Percentiles rank a stretch among this genome's conserved stretches.
phyloP scores from a whole-genome alignment of 2,888 invertebrate genomes.

The Alloscopus bannaensis region DNA sequence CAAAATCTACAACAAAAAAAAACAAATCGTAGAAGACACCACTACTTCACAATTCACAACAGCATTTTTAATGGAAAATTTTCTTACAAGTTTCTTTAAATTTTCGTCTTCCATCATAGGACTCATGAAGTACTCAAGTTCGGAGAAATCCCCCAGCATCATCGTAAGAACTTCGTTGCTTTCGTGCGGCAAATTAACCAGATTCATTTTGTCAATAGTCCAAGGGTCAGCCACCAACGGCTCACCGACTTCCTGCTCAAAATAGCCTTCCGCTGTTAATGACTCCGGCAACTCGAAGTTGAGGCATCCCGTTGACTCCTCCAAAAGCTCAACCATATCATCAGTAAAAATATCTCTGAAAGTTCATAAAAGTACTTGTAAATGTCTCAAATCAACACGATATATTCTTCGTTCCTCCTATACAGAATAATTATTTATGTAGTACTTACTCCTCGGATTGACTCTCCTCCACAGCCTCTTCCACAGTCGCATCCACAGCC shows the following conservation, averaged over 20 bases:
- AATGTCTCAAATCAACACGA: no score
- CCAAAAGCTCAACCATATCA: no score
- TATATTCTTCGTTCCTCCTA: no score
- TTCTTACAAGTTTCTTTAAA: constrained; percentile 41
- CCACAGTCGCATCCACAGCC: no score
- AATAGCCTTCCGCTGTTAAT: background rate
- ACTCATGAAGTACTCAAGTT: constrained; percentile 21
- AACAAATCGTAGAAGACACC: background rate
- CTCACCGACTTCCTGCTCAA: background rate
- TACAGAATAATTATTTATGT: no score
- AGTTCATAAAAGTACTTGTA: no score
- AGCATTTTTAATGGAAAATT: background rate
- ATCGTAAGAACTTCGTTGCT: background rate
- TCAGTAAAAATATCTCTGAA: no score
- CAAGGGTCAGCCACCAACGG: background rate
- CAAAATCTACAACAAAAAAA: constrained; percentile 30
- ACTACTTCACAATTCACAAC: background rate
- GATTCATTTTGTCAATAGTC: background rate
- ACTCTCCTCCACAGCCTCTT: no score
- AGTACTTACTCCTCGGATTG: no score
- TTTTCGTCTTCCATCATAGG: background rate
- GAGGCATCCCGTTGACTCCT: no score
- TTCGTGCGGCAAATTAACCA: background rate
- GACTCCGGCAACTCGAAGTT: background rate
- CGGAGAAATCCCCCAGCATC: constrained; percentile 33